Percentiles rank a stretch among this genome's conserved stretches.
Evolutionary conservation across 2,113 vertebrate species (phyloP).

Genomic region (Polyodon spathula): DNA sequence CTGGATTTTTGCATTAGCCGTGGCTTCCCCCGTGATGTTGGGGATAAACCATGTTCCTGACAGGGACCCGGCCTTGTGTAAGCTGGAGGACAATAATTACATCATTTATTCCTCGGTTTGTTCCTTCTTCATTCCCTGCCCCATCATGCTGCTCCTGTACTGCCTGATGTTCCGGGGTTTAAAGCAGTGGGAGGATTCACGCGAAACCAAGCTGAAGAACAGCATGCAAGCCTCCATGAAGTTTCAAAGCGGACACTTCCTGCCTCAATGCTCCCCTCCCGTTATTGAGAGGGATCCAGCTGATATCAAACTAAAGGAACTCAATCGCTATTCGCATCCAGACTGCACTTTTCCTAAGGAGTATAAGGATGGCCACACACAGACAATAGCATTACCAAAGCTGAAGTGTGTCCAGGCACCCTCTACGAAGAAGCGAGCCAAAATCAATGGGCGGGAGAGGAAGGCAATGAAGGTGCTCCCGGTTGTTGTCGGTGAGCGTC

Average conservation of each 20-base stretch:
- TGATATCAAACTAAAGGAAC: conserved; percentile 40
- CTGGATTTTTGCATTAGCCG: conserved; percentile 82
- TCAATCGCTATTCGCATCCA: conserved; percentile 29
- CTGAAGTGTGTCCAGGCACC: conserved; percentile 40
- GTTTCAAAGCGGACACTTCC: conserved; percentile 27
- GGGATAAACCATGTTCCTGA: conserved; percentile 74
- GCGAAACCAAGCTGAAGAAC: conserved; percentile 65
- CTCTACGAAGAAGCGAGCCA: conserved; percentile 50
- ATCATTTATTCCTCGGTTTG: conserved; percentile 84
- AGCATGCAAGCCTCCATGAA: conserved; percentile 59
- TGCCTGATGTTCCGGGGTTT: conserved; percentile 78
- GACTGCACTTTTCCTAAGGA: conserved; percentile 52
- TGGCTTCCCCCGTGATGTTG: conserved; percentile 81
- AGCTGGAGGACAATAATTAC: conserved; percentile 81
- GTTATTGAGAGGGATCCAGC: conserved; percentile 46
- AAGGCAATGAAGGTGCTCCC: conserved; percentile 88
- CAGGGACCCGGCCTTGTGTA: conserved; percentile 70
- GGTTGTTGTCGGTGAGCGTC: conserved; percentile 79
- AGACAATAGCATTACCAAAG: conserved; percentile 54
- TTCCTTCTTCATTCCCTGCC: conserved; percentile 92
- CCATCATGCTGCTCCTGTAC: conserved; percentile 85
- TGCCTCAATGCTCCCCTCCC: conserved; percentile 41
- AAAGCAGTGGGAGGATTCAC: conserved; percentile 68
- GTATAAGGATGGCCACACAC: conserved; percentile 49
- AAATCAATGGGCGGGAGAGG: conserved; percentile 78